Evolutionary conservation across 1,140 invertebrate genomes (phyloP).

Genomic region (Penaeus japonicus): DNA sequence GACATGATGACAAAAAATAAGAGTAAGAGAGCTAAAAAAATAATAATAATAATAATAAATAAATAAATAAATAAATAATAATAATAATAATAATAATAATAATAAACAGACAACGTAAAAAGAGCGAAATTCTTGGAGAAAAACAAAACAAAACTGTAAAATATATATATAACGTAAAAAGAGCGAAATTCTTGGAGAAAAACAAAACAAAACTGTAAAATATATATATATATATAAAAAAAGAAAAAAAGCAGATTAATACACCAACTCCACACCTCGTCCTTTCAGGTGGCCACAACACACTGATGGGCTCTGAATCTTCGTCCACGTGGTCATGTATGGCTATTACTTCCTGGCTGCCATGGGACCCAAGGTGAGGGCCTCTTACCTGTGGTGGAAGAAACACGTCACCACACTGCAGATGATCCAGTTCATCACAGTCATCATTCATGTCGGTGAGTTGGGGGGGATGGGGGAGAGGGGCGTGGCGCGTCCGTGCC

Average conservation of each 20-base stretch:
- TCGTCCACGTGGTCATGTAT: slow-evolving; percentile 86
- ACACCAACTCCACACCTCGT: not conserved
- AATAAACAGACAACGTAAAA: no score
- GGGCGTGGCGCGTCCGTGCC: no score
- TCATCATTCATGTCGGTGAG: slow-evolving; percentile 32
- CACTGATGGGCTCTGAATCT: slow-evolving; percentile 24
- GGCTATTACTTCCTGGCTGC: slow-evolving; percentile 88
- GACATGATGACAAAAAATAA: not conserved
- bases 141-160: no score
- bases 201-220: no score
- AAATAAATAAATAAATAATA: not conserved
- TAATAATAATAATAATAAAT: not conserved
- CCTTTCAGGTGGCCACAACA: slow-evolving; percentile 43
- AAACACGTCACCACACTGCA: slow-evolving; percentile 89
- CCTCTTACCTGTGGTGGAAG: slow-evolving; percentile 93
- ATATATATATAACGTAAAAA: no score
- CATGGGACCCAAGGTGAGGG: slow-evolving; percentile 78
- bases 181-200: not conserved
- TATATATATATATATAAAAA: not conserved
- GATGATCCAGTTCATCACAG: slow-evolving; percentile 74
- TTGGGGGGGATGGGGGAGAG: no score
- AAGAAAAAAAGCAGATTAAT: not conserved
- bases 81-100: no score
- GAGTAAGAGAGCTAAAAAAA: not conserved
- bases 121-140: no score